Evolutionary conservation across 2,797 vertebrate genomes (phyloP).

Genomic region (Dendrocincla fuliginosa): DNA sequence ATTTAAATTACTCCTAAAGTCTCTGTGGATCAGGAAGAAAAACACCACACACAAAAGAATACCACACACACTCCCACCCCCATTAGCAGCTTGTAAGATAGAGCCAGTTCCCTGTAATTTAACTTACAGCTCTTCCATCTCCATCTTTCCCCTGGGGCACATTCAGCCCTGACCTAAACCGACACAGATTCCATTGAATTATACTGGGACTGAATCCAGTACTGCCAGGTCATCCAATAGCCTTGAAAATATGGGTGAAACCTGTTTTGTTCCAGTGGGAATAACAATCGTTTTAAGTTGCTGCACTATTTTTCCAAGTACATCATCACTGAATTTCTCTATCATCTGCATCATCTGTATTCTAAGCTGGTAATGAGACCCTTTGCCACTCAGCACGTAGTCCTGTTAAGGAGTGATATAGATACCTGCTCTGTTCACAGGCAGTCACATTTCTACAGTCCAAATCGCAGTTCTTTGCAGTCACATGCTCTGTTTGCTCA

Average conservation of each 20-base stretch:
- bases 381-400: background rate
- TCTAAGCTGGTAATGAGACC: constrained; percentile 20
- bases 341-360: background rate
- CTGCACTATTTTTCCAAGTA: background rate
- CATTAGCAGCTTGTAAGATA: background rate
- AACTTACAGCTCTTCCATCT: background rate
- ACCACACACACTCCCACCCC: background rate
- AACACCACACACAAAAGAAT: background rate
- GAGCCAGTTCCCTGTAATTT: background rate
- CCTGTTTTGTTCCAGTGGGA: background rate
- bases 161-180: constrained; percentile 34
- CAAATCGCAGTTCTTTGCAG: background rate
- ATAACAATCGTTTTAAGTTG: background rate
- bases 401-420: background rate
- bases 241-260: constrained; percentile 15
- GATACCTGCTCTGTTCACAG: background rate
- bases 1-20: background rate
- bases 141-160: background rate
- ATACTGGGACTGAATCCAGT: constrained; percentile 1
- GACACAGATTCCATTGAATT: constrained; percentile 27
- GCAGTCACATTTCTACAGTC: background rate
- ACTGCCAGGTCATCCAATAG: background rate
- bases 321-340: constrained; percentile 1
- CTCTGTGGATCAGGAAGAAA: background rate
- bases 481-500: background rate